Evolutionary conservation across 1,140 invertebrate species (phyloP), one percentile per base, ranked within the genome.

Genomic region (Conus betulinus): DNA sequence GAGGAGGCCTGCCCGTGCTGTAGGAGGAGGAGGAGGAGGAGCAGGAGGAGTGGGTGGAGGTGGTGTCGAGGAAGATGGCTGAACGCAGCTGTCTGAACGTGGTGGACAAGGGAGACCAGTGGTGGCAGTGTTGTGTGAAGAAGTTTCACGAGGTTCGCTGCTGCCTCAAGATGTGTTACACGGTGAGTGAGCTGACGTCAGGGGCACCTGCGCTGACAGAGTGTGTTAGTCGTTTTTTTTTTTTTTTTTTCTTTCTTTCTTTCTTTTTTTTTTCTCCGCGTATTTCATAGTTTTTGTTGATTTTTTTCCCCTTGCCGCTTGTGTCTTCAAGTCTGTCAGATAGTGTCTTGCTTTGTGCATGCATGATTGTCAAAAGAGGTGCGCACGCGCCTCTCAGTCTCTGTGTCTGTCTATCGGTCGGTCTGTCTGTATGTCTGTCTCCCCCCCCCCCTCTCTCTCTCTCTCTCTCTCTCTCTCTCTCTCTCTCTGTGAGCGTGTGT

Each of bases 51-150:
- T 6, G 13, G 57, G 57, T 60, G 15, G 57, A 60, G 57, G 57
- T 39, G 39, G 39, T 39, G 39, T 11, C 57, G 7, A 39, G n/a
- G n/a, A 25, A 15, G 51, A 81, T 81, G 79, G 79, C 79, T 13
- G 79, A 81, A 23, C 39, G 20, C 8, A 78, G 39, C 39, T 51
- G 51, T 51, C 39, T 51, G 79, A 23, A 10, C 5, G 25, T 52
- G 51, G 20, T 55, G 79, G 79, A 81, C 79, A 81, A 81, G 51
- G 25, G 79, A 1, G 79, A 81, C 51, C 79, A 81, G 39, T 81
- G 79, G 79, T 81, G 79, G 79, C 79, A 81, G 39, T 81, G 79
- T 51, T 81, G 79, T 20, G 39, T 81, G 39, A 81, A 81, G 51
- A 81, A 81, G 20, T 81, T 81, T 53, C 39, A 81, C 15, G 79